Evolutionary conservation across 2,888 invertebrate genomes (phyloP).

Genomic region (Saturnia pavonia): DNA sequence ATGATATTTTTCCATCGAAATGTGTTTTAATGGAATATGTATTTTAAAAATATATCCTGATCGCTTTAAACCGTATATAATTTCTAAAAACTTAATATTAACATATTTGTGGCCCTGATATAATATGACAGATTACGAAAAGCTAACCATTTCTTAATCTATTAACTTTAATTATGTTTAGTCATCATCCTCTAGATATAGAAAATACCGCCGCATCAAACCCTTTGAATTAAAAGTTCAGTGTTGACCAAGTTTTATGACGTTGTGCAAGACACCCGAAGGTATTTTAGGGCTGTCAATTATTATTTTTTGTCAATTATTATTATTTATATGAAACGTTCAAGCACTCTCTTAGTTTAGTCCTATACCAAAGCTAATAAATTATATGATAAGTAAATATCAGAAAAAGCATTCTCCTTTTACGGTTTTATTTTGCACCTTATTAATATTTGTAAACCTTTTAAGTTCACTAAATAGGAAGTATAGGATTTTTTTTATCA

Average conservation of each 20-base stretch:
- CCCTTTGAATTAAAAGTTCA: constrained; percentile 53
- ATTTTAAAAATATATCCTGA: neutral
- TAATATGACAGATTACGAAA: neutral
- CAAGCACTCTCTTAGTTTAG: neutral
- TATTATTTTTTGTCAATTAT: neutral
- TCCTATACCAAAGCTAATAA: neutral
- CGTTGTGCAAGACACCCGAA: constrained; percentile 30
- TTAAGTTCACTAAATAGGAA: no score
- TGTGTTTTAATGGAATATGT: neutral
- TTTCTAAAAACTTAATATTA: neutral
- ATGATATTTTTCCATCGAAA: neutral
- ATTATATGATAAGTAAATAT: neutral
- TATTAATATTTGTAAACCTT: no score
- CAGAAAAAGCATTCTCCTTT: no score
- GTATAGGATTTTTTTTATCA: no score
- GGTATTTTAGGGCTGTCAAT: constrained; percentile 31
- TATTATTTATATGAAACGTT: neutral
- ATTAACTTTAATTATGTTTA: constrained; percentile 32
- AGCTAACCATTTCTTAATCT: neutral
- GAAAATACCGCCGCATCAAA: constrained; percentile 22
- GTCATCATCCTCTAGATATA: constrained; percentile 20
- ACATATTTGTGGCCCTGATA: neutral
- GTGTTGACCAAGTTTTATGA: constrained; percentile 50
- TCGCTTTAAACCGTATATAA: neutral
- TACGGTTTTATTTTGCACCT: no score